A percentile compares a stretch with the other conserved stretches of the same genome.
phyloP scores from a whole-genome alignment of 1,140 invertebrate species.

The Riptortus pedestris region DNA sequence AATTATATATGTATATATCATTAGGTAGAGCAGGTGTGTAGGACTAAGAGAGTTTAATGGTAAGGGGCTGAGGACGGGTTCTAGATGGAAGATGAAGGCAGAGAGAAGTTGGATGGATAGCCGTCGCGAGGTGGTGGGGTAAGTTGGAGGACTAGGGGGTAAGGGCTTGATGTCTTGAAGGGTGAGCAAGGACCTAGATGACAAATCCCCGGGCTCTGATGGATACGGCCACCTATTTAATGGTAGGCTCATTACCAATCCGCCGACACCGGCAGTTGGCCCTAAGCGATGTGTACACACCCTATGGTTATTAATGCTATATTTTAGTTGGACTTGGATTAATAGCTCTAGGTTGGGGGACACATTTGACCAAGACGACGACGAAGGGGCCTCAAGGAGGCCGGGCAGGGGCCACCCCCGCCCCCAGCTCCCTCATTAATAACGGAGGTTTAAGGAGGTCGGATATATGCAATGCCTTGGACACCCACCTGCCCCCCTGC shows the following conservation, averaged over 20 bases:
- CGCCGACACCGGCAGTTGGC: conserved; percentile 18
- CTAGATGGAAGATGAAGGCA: too few relatives aligned
- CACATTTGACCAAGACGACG: conserved; percentile 25
- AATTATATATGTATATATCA: too few relatives aligned
- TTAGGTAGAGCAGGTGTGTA: too few relatives aligned
- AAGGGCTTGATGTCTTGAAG: too few relatives aligned
- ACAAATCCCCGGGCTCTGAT: conserved; percentile 21
- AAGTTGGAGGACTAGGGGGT: neutral
- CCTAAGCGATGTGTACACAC: conserved; percentile 28
- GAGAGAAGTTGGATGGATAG: too few relatives aligned
- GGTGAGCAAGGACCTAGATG: conserved; percentile 18
- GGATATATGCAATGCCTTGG: conserved; percentile 29
- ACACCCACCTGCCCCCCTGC: conserved; percentile 18
- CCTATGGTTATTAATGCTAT: conserved; percentile 29
- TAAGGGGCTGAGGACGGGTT: too few relatives aligned
- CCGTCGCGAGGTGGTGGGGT: neutral
- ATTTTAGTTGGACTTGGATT: conserved; percentile 29
- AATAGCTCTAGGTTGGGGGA: conserved; percentile 21
- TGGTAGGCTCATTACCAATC: conserved; percentile 25
- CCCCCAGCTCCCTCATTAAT: conserved; percentile 19
- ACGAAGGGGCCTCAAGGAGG: conserved; percentile 25
- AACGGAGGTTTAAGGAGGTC: conserved; percentile 22
- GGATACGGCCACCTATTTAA: conserved; percentile 24
- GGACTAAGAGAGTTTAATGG: too few relatives aligned
- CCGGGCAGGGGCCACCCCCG: neutral